phyloP scores from a whole-genome alignment of 1,140 invertebrate species.

The Drosophila insularis region DNA sequence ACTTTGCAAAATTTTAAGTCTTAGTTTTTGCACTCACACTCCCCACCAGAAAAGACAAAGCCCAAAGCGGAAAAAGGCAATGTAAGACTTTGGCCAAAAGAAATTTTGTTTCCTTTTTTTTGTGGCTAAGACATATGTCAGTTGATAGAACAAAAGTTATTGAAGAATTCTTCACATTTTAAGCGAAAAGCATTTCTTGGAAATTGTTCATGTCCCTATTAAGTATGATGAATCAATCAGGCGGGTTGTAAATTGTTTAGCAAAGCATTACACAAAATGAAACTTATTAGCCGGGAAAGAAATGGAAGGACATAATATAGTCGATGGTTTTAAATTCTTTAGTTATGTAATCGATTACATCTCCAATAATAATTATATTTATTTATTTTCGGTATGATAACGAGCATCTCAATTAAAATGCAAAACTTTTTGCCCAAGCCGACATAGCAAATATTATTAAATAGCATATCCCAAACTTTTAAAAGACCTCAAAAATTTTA shows the following conservation, averaged over 20 bases:
- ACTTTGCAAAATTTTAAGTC: slow-evolving; percentile 18
- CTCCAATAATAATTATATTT: too few relatives aligned
- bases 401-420: too few relatives aligned
- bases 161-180: slow-evolving; percentile 1
- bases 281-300: background rate
- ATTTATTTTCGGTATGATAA: too few relatives aligned
- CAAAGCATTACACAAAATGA: background rate
- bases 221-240: background rate
- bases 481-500: too few relatives aligned
- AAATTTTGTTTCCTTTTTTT: background rate
- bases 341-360: too few relatives aligned
- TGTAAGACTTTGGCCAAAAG: slow-evolving; percentile 28
- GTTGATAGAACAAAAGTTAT: slow-evolving; percentile 18
- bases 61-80: slow-evolving; percentile 28
- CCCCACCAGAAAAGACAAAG: slow-evolving; percentile 32
- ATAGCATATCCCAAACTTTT: too few relatives aligned
- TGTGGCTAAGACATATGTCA: slow-evolving; percentile 26
- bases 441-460: too few relatives aligned
- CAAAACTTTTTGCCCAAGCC: too few relatives aligned
- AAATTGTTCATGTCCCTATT: background rate
- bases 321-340: too few relatives aligned
- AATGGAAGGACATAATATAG: too few relatives aligned
- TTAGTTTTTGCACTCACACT: slow-evolving; percentile 17
- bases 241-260: background rate
- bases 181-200: background rate